Conservation (phyloP, 2,797 vertebrate species). For the Silurus lanzhouensis region DNA sequence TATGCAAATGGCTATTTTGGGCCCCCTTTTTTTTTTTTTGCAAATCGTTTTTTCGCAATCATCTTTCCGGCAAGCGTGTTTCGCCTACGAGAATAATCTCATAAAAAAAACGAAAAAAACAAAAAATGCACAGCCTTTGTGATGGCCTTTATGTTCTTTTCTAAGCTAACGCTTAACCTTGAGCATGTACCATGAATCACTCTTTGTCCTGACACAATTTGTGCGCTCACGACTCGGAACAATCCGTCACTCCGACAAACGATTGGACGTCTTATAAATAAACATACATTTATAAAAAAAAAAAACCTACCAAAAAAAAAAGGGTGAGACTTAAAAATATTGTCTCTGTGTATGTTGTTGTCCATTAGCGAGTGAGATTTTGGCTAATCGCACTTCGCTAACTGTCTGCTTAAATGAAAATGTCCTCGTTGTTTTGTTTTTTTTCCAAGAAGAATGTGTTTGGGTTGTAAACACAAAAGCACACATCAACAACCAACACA, state of each 20-base stretch:
- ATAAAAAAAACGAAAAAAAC: constrained; percentile 38
- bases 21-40: constrained; percentile 57
- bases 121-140: constrained; percentile 58
- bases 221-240: background rate
- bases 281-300: background rate
- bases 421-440: constrained; percentile 4
- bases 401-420: constrained; percentile 41
- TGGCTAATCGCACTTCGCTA: constrained; percentile 38
- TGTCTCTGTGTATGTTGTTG: background rate
- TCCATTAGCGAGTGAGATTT: constrained; percentile 25
- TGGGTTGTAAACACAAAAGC: constrained; percentile 20
- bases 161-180: constrained; percentile 67
- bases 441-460: constrained; percentile 33
- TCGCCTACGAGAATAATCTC: constrained; percentile 25
- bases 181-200: constrained; percentile 69
- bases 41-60: constrained; percentile 71
- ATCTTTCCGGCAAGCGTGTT: constrained; percentile 65
- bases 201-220: constrained; percentile 59
- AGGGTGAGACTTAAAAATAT: too few relatives aligned
- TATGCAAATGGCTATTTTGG: constrained; percentile 71
- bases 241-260: background rate
- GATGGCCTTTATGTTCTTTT: constrained; percentile 66
- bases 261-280: background rate
- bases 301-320: too few relatives aligned
- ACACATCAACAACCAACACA: constrained; percentile 1